phyloP scores from a whole-genome alignment of 2,888 invertebrate species.

The Argyra leucocephala region DNA sequence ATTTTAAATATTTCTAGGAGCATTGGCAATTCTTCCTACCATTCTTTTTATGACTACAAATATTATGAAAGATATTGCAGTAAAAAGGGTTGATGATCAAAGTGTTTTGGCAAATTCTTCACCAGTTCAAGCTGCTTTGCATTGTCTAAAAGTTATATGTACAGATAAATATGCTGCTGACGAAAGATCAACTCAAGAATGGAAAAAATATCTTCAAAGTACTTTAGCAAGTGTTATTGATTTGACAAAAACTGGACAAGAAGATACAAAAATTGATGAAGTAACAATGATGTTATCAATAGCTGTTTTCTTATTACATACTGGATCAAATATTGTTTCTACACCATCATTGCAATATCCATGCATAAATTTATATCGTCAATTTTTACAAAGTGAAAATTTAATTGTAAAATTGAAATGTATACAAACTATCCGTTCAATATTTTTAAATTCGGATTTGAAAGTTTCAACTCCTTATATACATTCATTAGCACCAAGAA shows the following conservation, averaged over 20 bases:
- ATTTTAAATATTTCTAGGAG: slow-evolving; percentile 49
- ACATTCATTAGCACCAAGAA: slow-evolving; percentile 66
- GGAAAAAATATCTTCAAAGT: slow-evolving; percentile 76
- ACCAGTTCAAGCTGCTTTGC: slow-evolving; percentile 65
- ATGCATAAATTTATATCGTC: slow-evolving; percentile 84
- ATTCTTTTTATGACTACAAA: slow-evolving; percentile 84
- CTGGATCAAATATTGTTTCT: slow-evolving; percentile 64
- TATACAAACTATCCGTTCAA: slow-evolving; percentile 65
- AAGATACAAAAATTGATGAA: slow-evolving; percentile 70
- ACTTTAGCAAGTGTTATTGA: slow-evolving; percentile 84
- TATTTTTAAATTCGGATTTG: slow-evolving; percentile 63
- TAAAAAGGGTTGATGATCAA: slow-evolving; percentile 50
- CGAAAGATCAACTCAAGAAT: slow-evolving; percentile 54
- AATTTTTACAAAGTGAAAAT: slow-evolving; percentile 63
- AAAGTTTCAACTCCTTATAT: slow-evolving; percentile 69
- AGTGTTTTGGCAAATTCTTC: slow-evolving; percentile 57
- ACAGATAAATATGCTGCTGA: slow-evolving; percentile 57
- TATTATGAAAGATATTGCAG: slow-evolving; percentile 74
- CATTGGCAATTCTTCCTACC: slow-evolving; percentile 79
- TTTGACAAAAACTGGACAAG: slow-evolving; percentile 67
- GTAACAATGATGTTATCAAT: slow-evolving; percentile 81
- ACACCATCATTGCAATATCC: slow-evolving; percentile 80
- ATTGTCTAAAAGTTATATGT: slow-evolving; percentile 61
- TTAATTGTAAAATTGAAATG: slow-evolving; percentile 63
- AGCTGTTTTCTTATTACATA: slow-evolving; percentile 76